These are phyloP conservation scores for Agrilus planipennis DNA, from an alignment of 1,140 invertebrate species.

Conservation along the genomic window DNA sequence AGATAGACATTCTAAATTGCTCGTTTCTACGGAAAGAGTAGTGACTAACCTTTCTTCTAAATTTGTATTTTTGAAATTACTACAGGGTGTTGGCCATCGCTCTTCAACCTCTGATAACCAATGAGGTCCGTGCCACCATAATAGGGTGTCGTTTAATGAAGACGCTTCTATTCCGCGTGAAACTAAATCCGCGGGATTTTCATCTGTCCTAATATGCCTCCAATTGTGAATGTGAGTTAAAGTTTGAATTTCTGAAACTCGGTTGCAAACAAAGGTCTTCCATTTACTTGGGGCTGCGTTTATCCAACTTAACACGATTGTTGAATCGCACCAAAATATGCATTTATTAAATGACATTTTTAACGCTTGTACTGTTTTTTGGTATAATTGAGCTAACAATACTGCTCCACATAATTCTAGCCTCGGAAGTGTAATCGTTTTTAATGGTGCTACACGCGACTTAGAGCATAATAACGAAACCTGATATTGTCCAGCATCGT, in stretches of 20 bases:
- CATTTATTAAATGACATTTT: slow-evolving; percentile 12
- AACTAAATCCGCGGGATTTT: slow-evolving; percentile 23
- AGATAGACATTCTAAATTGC: background rate
- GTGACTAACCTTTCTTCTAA: background rate
- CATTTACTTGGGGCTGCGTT: slow-evolving; percentile 6
- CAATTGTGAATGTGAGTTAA: slow-evolving; percentile 11
- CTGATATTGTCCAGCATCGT: slow-evolving; percentile 11
- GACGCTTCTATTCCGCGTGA: slow-evolving; percentile 13
- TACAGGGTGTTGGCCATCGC: no score
- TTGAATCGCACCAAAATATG: slow-evolving; percentile 10
- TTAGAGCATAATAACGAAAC: slow-evolving; percentile 13
- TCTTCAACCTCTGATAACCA: background rate
- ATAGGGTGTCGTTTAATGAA: background rate
- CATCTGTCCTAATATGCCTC: slow-evolving; percentile 15
- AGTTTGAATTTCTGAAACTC: slow-evolving; percentile 27
- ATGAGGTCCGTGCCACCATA: slow-evolving; percentile 3
- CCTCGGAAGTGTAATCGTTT: slow-evolving; percentile 13
- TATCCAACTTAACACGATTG: slow-evolving; percentile 12
- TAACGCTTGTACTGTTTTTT: slow-evolving; percentile 15
- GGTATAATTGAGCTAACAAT: slow-evolving; percentile 19
- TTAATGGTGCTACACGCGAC: slow-evolving; percentile 18
- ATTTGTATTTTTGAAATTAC: background rate
- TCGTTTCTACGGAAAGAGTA: no score
- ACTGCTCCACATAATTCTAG: slow-evolving; percentile 25
- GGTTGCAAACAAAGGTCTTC: slow-evolving; percentile 25